A percentile compares a stretch with the other conserved stretches of the same genome.
These are phyloP conservation scores for Margaritifera margaritifera DNA, from an alignment of 2,888 invertebrate species.

Conservation along the genomic window DNA sequence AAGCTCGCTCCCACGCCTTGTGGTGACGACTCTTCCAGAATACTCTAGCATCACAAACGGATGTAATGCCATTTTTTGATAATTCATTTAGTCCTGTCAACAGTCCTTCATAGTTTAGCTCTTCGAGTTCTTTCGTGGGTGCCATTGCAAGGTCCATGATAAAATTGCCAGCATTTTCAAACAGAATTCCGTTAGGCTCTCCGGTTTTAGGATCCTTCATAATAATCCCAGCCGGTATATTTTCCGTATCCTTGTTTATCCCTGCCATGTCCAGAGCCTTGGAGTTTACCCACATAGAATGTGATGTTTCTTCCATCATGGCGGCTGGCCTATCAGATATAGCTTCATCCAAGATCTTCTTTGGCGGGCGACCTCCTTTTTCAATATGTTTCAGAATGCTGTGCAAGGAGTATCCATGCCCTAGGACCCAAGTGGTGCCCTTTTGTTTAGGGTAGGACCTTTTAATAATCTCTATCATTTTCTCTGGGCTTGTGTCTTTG, in stretches of 20 bases:
- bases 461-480: slow-evolving; percentile 4
- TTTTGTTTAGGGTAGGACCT: slow-evolving; percentile 4
- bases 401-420: slow-evolving; percentile 25
- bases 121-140: background rate
- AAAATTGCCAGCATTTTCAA: slow-evolving; percentile 23
- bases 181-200: slow-evolving; percentile 32
- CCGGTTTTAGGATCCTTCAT: slow-evolving; percentile 18
- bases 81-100: slow-evolving; percentile 9
- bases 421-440: slow-evolving; percentile 24
- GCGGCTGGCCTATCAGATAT: slow-evolving; percentile 17
- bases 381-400: slow-evolving; percentile 16
- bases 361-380: slow-evolving; percentile 11
- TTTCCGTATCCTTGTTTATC: slow-evolving; percentile 10
- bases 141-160: slow-evolving; percentile 27
- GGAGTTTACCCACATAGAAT: slow-evolving; percentile 35
- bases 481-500: slow-evolving; percentile 2
- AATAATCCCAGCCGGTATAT: slow-evolving; percentile 22
- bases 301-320: slow-evolving; percentile 35
- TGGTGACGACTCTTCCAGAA: slow-evolving; percentile 23
- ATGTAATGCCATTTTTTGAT: slow-evolving; percentile 21
- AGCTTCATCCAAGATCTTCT: slow-evolving; percentile 18
- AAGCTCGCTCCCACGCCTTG: slow-evolving; percentile 20
- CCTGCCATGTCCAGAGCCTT: slow-evolving; percentile 16
- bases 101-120: slow-evolving; percentile 20
- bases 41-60: slow-evolving; percentile 26